Base-by-base conservation (phyloP, 2,113 vertebrate species). In the Origma solitaria region DNA sequence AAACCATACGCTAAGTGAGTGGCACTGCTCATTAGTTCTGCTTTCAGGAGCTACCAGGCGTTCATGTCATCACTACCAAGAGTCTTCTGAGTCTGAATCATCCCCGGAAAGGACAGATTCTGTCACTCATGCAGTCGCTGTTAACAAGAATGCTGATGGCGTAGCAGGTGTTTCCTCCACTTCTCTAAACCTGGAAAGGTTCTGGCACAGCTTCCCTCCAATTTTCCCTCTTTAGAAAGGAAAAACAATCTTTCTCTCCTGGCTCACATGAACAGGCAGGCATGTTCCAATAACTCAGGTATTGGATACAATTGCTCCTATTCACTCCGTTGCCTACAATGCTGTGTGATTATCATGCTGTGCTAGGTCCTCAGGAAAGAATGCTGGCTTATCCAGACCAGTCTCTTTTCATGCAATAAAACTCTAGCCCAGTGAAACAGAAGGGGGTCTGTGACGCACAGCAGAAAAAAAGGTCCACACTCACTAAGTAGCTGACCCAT, bases 71-170 rank as follows among this genome's bases (percentile, higher is more conserved):
- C 95, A 85, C 92, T 88, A 95, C 90, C 94, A 95, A 95, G 95
- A 97, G 92, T 95, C 96, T 96, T 95, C 93, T 92, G 86, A 97
- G 94, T 92, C 96, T 97, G 97, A 97, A 97, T 97, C 96, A 97
- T 97, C 96, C 96, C 96, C 90, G 90, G 96, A 97, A 97, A 95
- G 94, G 93, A 93, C 94, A 91, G 94, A 96, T 93, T 93, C 95
- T 97, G 96, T 94, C 93, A 94, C 92, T 89, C 87, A 73, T 40
- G 90, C 88, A 93, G 78, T 89, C 71, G 22, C 88, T 92, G 93
- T 82, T 97, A 95, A 91, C 95, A 94, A 92, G 95, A 96, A 91
- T 93, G 95, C 87, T 96, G 94, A 95, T 96, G 89, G 94, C 11
- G 17, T 96, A 96, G 94, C 96, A 97, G 96, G 93, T 97, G 95